Evolutionary conservation across 1,140 invertebrate species (phyloP), one percentile per base, ranked within the genome.

Genomic region (Danaus melanippus): DNA sequence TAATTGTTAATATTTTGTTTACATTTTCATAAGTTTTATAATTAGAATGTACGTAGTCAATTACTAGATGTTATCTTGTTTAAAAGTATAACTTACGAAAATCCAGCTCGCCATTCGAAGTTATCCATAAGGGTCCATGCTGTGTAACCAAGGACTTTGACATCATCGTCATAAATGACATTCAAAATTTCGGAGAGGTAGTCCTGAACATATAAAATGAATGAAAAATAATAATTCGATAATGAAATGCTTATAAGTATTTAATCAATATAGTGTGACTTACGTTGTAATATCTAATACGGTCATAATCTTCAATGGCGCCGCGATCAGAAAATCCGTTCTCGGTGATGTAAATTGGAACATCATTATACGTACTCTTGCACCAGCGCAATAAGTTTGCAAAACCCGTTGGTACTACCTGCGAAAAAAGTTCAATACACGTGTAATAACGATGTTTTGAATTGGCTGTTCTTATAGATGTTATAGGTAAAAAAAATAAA

Each of bases 91-190:
- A 82, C 86, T 86, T 74, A 90, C 88, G 88, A 88, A 68, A 90
- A 91, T 58, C 90, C 91, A 56, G 87, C 89, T 54, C 89, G 86
- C 92, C 92, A 94, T 85, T 94, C 93, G 65, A 93, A 93, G 71
- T 93, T 94, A 67, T 95, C 93, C 89, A 94, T 90, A 15, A 95
- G 74, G 17, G 91, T 92, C 93, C 93, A 95, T 9, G 90, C 88
- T 12, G 91, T 91, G 68, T 94, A 95, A 0, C 90, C 92, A 17
- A 89, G 87, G 0, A 96, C 87, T 60, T 92, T 92, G 9, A 91
- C 91, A 4, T 89, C 89, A 67, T 95, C 92, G 21, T 90, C 84
- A 42, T 90, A 76, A 21, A 87, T 80, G 6, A 84, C 82, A 69
- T 91, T 89, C 46, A 92, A 69, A 10, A 92, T 81, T 69, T 89